phyloP scores from a whole-genome alignment of 2,113 vertebrate species.

The Centrocercus urophasianus region DNA sequence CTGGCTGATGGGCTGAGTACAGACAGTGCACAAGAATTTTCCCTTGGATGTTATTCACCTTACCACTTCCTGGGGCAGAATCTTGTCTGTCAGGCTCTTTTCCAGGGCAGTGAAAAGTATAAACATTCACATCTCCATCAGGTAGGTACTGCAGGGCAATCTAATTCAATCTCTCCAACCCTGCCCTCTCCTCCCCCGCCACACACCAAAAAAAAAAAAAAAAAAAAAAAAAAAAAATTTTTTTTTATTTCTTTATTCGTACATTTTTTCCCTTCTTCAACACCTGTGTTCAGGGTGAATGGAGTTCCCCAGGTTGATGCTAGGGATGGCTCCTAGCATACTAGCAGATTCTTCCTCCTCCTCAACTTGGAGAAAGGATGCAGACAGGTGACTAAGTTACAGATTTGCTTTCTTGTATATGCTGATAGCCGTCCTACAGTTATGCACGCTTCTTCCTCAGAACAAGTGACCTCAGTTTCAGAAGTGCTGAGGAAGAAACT shows the following conservation, averaged over 20 bases:
- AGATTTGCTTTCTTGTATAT: not conserved
- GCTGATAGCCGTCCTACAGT: not conserved
- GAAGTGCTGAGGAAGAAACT: not conserved
- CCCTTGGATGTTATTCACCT: not conserved
- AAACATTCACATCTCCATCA: constrained; percentile 9
- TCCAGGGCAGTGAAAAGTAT: not conserved
- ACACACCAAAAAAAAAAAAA: not conserved
- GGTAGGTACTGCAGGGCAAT: constrained; percentile 12
- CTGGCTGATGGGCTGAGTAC: not conserved
- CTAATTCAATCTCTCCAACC: not conserved
- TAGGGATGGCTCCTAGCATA: not conserved
- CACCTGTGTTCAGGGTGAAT: not conserved
- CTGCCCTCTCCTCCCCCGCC: too few species aligned
- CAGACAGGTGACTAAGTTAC: not conserved
- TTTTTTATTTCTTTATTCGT: not conserved
- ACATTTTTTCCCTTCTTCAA: not conserved
- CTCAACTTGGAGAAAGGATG: not conserved
- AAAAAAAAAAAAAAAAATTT: not conserved
- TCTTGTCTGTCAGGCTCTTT: not conserved
- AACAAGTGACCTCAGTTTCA: not conserved
- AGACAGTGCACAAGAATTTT: not conserved
- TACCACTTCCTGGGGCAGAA: not conserved
- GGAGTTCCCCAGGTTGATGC: not conserved
- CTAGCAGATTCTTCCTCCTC: not conserved
- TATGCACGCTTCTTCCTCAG: not conserved